phyloP scores from a whole-genome alignment of 2,113 vertebrate genomes.

The Prunella himalayana region DNA sequence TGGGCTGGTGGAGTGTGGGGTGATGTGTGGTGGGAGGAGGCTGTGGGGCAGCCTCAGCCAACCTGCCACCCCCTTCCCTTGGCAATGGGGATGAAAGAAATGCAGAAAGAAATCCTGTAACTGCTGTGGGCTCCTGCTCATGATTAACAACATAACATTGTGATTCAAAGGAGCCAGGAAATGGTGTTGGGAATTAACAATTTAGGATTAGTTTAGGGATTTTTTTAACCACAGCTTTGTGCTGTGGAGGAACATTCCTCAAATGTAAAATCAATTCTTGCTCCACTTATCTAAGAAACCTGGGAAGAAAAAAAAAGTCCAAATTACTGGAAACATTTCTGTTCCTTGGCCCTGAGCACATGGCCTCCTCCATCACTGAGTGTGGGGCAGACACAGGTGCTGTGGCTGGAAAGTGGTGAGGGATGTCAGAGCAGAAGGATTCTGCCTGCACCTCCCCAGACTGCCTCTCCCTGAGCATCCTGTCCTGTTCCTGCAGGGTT shows the following conservation, averaged over 20 bases:
- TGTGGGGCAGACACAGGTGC: background rate
- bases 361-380: no score
- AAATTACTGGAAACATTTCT: background rate
- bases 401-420: background rate
- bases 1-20: background rate
- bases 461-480: background rate
- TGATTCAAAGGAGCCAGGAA: background rate
- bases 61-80: background rate
- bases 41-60: background rate
- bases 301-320: background rate
- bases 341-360: background rate
- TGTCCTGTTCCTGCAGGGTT: background rate
- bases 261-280: background rate
- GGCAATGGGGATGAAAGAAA: background rate
- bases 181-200: background rate
- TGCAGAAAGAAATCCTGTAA: background rate
- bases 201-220: background rate
- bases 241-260: background rate
- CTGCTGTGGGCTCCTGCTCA: background rate
- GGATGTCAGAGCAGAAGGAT: background rate
- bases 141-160: background rate
- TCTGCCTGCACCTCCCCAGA: background rate
- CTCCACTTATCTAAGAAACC: background rate
- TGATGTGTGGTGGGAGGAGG: background rate
- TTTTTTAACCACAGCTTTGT: background rate